Base-by-base conservation (phyloP, 2,888 invertebrate genomes). In the Thereva nobilitata region DNA sequence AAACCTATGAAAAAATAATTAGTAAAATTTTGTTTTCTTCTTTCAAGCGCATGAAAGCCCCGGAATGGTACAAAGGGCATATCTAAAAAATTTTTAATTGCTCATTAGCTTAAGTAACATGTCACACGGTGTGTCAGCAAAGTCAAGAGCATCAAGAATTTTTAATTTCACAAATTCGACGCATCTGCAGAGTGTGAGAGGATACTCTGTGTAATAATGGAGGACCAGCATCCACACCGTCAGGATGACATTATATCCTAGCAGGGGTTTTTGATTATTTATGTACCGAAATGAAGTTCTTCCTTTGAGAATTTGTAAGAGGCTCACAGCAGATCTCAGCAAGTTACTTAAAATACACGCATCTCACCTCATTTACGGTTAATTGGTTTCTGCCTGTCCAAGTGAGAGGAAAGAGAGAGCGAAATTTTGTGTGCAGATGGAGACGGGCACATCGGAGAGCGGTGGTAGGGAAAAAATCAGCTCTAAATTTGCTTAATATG, bases 91-190 rank as follows among this genome's bases (percentile, higher is more conserved):
- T 35, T 45, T 59, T 47, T 59, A 59, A 59, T 59, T 59, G 59
- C 47, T 59, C 59, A 59, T 59, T 47, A 59, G 40, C 47, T 49
- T 59, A 59, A 59, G 59, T 57, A 57, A 57, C 44, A 34, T 59
- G 59, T 47, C 47, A 47, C 49, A 59, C 49, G n/a, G 10, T 59
- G 47, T 59, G 47, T 2, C 12, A 52, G 59, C 5, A 35, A 10
- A n/a, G 34, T 12, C 38, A 12, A 38, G 47, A 47, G 23, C 23
- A 23, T 23, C 54, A 12, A 38, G 59, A n/a, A 35, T n/a, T 59
- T 59, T 38, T 59, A 47, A 59, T 59, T 59, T 59, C 23, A 23
- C 23, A 23, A 59, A 49, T 47, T 59, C 47, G 49, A 59, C 45
- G 47, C 9, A 35, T 35, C 45, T 4, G 56, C 23, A 35, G n/a